These are phyloP conservation scores for Cybosia mesomella DNA, from an alignment of 2,888 invertebrate genomes.

Conservation along the genomic window DNA sequence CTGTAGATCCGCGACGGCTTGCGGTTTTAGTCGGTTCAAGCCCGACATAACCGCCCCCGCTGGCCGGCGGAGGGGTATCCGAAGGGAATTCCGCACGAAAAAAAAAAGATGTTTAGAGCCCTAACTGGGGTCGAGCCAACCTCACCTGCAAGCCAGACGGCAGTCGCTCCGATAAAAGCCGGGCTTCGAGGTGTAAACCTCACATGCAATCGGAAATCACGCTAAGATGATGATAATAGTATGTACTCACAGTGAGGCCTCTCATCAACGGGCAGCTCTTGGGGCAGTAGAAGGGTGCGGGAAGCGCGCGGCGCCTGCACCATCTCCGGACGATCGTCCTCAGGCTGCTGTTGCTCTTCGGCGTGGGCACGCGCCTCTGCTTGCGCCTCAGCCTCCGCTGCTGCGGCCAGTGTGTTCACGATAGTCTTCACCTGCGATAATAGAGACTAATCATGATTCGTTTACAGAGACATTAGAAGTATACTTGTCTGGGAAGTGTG, in stretches of 20 bases:
- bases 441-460: conserved; percentile 19
- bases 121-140: no score
- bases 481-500: conserved; percentile 3
- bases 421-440: conserved; percentile 78
- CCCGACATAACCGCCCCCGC: no score
- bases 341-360: conserved; percentile 50
- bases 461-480: conserved; percentile 9
- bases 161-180: no score
- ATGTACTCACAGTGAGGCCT: conserved; percentile 92
- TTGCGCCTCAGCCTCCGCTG: conserved; percentile 70
- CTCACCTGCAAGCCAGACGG: no score
- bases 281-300: conserved; percentile 87
- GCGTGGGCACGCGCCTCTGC: conserved; percentile 74
- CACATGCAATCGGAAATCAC: no score
- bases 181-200: no score
- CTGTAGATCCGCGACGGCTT: no score
- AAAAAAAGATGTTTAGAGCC: no score
- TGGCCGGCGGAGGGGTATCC: no score
- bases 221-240: neutral
- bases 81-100: no score
- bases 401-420: conserved; percentile 80
- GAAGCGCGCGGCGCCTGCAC: conserved; percentile 78
- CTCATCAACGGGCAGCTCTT: conserved; percentile 85
- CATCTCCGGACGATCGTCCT: conserved; percentile 59
- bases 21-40: no score